These are phyloP conservation scores for Apamea sordens DNA, from an alignment of 2,888 invertebrate genomes.

Conservation along the genomic window DNA sequence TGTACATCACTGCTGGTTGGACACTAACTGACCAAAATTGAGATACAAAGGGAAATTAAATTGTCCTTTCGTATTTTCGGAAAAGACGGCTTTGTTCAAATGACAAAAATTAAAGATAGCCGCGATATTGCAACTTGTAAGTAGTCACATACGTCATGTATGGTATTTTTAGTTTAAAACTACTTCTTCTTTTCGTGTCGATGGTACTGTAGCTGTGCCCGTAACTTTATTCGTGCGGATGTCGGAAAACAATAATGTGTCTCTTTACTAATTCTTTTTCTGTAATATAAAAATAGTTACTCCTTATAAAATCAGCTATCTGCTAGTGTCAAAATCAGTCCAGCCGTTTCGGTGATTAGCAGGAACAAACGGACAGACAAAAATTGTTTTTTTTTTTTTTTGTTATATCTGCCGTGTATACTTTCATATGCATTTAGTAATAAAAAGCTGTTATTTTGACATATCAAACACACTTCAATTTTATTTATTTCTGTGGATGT, in stretches of 20 bases:
- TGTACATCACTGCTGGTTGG: slow-evolving; percentile 33
- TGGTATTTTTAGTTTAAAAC: background rate
- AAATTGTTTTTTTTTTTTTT: too few species aligned
- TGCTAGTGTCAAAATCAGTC: too few species aligned
- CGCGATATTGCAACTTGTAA: background rate
- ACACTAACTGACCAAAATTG: slow-evolving; percentile 27
- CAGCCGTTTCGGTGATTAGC: too few species aligned
- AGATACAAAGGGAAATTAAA: slow-evolving; percentile 15
- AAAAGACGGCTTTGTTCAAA: background rate
- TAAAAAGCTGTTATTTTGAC: too few species aligned
- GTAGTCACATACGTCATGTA: too few species aligned
- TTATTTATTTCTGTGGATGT: too few species aligned
- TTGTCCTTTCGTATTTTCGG: background rate
- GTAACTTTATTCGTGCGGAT: background rate
- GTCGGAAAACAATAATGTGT: background rate
- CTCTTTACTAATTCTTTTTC: background rate
- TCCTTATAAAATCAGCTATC: too few species aligned
- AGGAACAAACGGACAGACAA: too few species aligned
- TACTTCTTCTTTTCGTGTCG: too few species aligned
- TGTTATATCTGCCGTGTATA: too few species aligned
- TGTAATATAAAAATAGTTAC: background rate
- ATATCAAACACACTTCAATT: too few species aligned
- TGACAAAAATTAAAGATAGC: background rate
- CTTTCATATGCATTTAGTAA: too few species aligned
- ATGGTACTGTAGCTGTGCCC: background rate